Base-by-base conservation (phyloP, 2,888 invertebrate species). In the Cheiracanthium punctorium region DNA sequence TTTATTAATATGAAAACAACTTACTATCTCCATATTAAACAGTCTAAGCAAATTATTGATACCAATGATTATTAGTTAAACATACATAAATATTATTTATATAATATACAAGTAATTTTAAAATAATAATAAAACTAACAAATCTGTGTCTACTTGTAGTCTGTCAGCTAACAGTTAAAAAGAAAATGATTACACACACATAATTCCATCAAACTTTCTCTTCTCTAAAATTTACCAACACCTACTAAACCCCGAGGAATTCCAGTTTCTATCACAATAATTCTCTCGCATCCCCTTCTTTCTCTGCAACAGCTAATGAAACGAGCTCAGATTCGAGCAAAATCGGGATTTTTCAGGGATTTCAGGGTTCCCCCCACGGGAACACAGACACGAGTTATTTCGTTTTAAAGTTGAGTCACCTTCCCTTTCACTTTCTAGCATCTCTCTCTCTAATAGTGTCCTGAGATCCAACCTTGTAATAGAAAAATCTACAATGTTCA, bases 401-500 rank as follows among this genome's bases (percentile, higher is more conserved):
- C 67, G 33, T 73, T 65, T 73, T 37, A 43, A 32, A 82, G 58
- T n/a, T 52, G 70, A 77, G 30, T n/a, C 37, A 30, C 28, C 74
- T 17, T 67, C 69, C 30, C 20, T 37, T 30, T 69, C 29, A 52
- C 14, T 64, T 58, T 32, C 17, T n/a, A n/a, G n/a, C n/a, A n/a
- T n/a, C n/a, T n/a, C 43, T 28, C 29, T 64, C 32, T 70, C 24
- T 10, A 20, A 77, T n/a, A 48, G 52, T 24, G 30, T 32, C 33
- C 41, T 29, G 41, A 58, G 43, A 65, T 65, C 65, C 71, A 20
- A 28, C n/a, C 80, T 43, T 82, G 82, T 82, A 82, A 82, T 82
- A 70, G 76, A 64, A 82, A 76, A 82, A 75, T 82, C 32, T 71
- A 82, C 82, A 82, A 82, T 82, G 75, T 64, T 64, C 58, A 67